Percentiles rank a stretch among this genome's conserved stretches.
Evolutionary conservation across 2,888 invertebrate species (phyloP).

Genomic region (Lithosia quadra): DNA sequence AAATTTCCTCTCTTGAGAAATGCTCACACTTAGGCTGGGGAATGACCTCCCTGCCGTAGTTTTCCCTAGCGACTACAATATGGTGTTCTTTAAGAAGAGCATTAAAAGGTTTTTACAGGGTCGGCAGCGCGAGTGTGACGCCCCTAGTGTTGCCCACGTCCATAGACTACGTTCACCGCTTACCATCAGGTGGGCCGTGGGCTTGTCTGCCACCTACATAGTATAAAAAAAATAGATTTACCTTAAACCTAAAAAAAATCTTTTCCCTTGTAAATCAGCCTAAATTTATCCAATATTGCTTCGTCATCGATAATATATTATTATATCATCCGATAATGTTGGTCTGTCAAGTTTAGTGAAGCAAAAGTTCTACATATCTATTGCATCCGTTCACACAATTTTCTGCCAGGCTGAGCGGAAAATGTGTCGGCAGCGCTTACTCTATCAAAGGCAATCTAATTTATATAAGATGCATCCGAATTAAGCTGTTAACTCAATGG

Average conservation of each 20-base stretch:
- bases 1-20: too few relatives aligned
- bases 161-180: too few relatives aligned
- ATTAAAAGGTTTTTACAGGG: too few relatives aligned
- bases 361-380: conserved; percentile 18
- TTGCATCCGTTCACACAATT: conserved; percentile 54
- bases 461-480: conserved; percentile 7
- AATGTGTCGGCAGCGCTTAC: conserved; percentile 40
- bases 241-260: neutral
- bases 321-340: neutral
- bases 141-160: too few relatives aligned
- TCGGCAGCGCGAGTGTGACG: too few relatives aligned
- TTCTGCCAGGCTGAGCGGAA: conserved; percentile 49
- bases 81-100: too few relatives aligned
- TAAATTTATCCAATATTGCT: neutral
- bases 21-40: too few relatives aligned
- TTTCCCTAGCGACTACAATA: too few relatives aligned
- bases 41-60: too few relatives aligned
- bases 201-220: too few relatives aligned
- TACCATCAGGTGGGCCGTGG: too few relatives aligned
- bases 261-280: neutral
- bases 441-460: conserved; percentile 37
- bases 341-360: neutral
- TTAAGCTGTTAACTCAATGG: neutral
- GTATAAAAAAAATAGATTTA: too few relatives aligned
- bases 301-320: neutral